These are phyloP conservation scores for Sesamia nonagrioides DNA, from an alignment of 1,140 invertebrate species.

Conservation along the genomic window DNA sequence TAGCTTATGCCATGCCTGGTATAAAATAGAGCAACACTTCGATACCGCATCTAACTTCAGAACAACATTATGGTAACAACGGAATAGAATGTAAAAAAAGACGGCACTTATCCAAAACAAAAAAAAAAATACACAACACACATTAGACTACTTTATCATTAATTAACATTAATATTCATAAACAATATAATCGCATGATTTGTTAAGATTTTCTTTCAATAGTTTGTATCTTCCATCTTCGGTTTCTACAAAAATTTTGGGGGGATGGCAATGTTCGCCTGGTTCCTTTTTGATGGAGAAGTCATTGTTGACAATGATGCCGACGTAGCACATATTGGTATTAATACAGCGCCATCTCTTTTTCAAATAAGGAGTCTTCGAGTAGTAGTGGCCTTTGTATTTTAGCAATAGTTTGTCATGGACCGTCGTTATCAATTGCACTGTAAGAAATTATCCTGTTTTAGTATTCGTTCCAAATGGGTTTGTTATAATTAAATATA, in stretches of 20 bases:
- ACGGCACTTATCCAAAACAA: too few relatives aligned
- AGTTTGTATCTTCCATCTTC: slow-evolving; percentile 50
- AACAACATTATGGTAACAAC: too few relatives aligned
- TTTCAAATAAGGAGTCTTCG: slow-evolving; percentile 53
- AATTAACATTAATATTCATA: slow-evolving; percentile 31
- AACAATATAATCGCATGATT: slow-evolving; percentile 49
- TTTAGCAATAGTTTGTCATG: slow-evolving; percentile 50
- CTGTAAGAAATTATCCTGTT: slow-evolving; percentile 34
- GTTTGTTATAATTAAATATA: not conserved
- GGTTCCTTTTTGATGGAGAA: slow-evolving; percentile 52
- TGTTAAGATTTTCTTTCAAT: slow-evolving; percentile 27
- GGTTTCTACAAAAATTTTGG: slow-evolving; percentile 45
- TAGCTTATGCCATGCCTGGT: too few relatives aligned
- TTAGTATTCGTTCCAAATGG: not conserved
- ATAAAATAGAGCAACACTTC: too few relatives aligned
- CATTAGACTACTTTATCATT: not conserved
- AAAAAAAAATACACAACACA: not conserved
- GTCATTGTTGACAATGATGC: slow-evolving; percentile 51
- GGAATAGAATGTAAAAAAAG: too few relatives aligned
- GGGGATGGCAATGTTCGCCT: slow-evolving; percentile 49
- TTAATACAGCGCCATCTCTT: slow-evolving; percentile 59
- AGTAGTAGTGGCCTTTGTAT: slow-evolving; percentile 58
- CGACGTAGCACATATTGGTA: slow-evolving; percentile 51
- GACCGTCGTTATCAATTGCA: slow-evolving; percentile 51
- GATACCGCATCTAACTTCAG: too few relatives aligned